Evolutionary conservation across 2,888 invertebrate species (phyloP), one percentile per base, ranked within the genome.

Genomic region (Philereme transversata): DNA sequence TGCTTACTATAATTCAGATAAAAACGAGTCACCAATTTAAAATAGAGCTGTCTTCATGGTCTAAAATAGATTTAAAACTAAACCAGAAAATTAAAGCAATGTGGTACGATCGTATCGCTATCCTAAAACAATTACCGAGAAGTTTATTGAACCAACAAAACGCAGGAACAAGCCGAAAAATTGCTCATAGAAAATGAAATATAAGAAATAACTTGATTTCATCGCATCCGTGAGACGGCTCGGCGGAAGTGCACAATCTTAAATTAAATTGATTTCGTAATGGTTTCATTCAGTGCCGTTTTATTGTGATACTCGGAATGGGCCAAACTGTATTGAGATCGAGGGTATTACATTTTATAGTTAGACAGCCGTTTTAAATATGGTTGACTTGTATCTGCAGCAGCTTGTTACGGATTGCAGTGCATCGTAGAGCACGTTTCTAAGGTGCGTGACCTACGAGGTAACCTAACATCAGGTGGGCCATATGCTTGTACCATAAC

Each of bases 231-330:
- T 41, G 50, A 46, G 56, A 41, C 33, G 59, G 52, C 41, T 41
- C 54, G n/a, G 33, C 10, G 62, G 51, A 59, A 62, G 46, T 62
- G 60, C 60, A 58, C 64, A 56, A 56, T 59, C 61, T 52, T 33
- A 70, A 67, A 68, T 70, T 68, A 67, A 70, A 70, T 70, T 67
- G 68, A 64, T 65, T 68, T 51, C 44, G 65, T 61, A 60, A 67
- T 60, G 64, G 68, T 62, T 67, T 60, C 57, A 53, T 62, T 57
- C 34, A 50, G 51, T 51, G 52, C 35, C 45, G 41, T 62, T 62
- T 66, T 62, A 67, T 67, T 70, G 46, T 44, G 54, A 51, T 69
- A 65, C 63, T 50, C 57, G 36, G 53, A 36, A 47, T 46, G 43
- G 50, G 36, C 22, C 4, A 41, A 50, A 57, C 35, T 61, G 40